These are phyloP conservation scores for Nanorana parkeri DNA, from an alignment of 2,113 vertebrate species.

Conservation along the genomic window DNA sequence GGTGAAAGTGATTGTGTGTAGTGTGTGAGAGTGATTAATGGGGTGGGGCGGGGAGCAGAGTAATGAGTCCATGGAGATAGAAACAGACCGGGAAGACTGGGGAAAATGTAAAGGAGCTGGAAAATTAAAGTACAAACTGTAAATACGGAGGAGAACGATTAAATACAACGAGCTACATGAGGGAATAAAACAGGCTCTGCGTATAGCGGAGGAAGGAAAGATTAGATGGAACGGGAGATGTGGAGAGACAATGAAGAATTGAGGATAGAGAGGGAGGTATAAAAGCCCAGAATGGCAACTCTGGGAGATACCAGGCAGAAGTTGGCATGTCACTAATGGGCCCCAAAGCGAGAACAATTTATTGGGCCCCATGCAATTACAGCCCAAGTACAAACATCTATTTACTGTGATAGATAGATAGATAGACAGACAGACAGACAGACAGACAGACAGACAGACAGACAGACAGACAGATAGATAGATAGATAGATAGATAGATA, in stretches of 20 bases:
- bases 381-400: too few relatives aligned
- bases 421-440: too few relatives aligned
- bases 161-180: neutral
- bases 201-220: neutral
- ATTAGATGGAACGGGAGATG: neutral
- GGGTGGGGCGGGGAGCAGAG: constrained; percentile 7
- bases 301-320: neutral
- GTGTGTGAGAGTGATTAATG: constrained; percentile 21
- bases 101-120: constrained; percentile 16
- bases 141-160: constrained; percentile 8
- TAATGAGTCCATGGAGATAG: constrained; percentile 38
- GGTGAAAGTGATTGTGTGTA: constrained; percentile 24
- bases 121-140: constrained; percentile 23
- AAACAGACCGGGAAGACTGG: neutral
- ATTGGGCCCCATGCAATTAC: neutral
- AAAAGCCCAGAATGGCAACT: neutral
- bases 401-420: too few relatives aligned
- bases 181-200: too few relatives aligned
- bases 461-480: too few relatives aligned
- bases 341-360: too few relatives aligned
- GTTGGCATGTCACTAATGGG: neutral
- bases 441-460: too few relatives aligned
- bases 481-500: too few relatives aligned
- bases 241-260: neutral
- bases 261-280: neutral